Evolutionary conservation across 2,888 invertebrate genomes (phyloP).

Genomic region (Mesodorylaimus sp.): DNA sequence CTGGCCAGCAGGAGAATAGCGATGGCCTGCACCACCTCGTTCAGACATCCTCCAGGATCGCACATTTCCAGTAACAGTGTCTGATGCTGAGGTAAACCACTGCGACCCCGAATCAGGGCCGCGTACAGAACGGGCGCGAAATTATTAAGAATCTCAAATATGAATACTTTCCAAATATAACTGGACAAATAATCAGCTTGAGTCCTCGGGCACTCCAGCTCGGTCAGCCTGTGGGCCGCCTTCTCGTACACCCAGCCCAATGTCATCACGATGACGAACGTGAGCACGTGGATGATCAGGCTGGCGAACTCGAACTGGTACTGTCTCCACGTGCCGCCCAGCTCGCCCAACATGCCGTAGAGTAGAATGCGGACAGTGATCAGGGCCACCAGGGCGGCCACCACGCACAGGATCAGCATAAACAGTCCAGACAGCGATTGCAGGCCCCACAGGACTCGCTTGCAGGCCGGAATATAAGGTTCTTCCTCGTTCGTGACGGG

Average conservation of each 20-base stretch:
- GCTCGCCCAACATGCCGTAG: not conserved
- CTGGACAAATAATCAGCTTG: slow-evolving; percentile 87
- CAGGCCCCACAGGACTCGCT: not conserved
- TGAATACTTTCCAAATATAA: slow-evolving; percentile 68
- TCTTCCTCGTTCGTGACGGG: slow-evolving; percentile 74
- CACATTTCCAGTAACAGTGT: too few species aligned
- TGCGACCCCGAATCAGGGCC: slow-evolving; percentile 52
- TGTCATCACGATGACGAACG: slow-evolving; percentile 1
- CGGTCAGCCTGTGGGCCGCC: slow-evolving; percentile 11
- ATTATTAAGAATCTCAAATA: slow-evolving; percentile 79
- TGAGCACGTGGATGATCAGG: not conserved
- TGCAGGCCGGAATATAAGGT: slow-evolving; percentile 53
- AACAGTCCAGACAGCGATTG: slow-evolving; percentile 2
- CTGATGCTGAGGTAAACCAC: too few species aligned
- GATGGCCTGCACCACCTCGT: slow-evolving; percentile 4
- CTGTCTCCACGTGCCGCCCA: not conserved
- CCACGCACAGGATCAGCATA: slow-evolving; percentile 6
- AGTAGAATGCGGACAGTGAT: slow-evolving; percentile 8
- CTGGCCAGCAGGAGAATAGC: not conserved
- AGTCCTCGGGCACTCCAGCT: slow-evolving; percentile 43
- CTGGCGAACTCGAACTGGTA: slow-evolving; percentile 3
- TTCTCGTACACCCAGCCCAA: slow-evolving; percentile 5
- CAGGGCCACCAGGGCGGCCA: slow-evolving; percentile 5
- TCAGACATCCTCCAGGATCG: slow-evolving; percentile 4
- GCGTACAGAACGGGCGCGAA: slow-evolving; percentile 93